Evolutionary conservation across 2,113 vertebrate species (phyloP).

Genomic region (Acinonyx jubatus): DNA sequence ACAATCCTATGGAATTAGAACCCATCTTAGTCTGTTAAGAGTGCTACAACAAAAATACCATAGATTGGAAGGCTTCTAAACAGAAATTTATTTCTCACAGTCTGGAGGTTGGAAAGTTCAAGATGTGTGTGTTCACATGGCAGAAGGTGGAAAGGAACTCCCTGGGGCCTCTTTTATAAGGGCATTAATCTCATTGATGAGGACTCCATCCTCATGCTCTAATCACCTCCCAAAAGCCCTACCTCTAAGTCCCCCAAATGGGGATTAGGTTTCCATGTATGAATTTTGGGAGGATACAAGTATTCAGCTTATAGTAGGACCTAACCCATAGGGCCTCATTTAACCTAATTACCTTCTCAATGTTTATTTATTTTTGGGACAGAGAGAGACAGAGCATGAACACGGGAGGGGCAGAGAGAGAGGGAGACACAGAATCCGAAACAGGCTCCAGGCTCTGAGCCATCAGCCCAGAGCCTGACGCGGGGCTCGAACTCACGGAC

Average conservation of each 20-base stretch:
- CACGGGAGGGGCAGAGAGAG: too few species aligned
- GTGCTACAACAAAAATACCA: background rate
- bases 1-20: background rate
- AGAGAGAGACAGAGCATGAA: too few species aligned
- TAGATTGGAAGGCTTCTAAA: background rate
- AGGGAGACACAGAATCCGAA: too few species aligned
- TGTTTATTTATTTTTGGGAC: too few species aligned
- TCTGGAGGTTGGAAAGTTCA: background rate
- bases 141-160: background rate
- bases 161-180: background rate
- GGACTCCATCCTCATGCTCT: background rate
- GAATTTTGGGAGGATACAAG: background rate
- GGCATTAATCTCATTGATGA: background rate
- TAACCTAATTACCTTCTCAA: background rate
- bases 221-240: background rate
- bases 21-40: background rate
- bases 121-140: background rate
- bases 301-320: background rate
- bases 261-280: background rate
- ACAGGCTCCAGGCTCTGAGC: too few species aligned
- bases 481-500: too few species aligned
- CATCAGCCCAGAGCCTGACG: too few species aligned
- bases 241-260: background rate
- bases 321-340: background rate
- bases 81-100: background rate